Evolutionary conservation across 2,113 vertebrate genomes (phyloP).

Genomic region (Nothoprocta perdicaria): DNA sequence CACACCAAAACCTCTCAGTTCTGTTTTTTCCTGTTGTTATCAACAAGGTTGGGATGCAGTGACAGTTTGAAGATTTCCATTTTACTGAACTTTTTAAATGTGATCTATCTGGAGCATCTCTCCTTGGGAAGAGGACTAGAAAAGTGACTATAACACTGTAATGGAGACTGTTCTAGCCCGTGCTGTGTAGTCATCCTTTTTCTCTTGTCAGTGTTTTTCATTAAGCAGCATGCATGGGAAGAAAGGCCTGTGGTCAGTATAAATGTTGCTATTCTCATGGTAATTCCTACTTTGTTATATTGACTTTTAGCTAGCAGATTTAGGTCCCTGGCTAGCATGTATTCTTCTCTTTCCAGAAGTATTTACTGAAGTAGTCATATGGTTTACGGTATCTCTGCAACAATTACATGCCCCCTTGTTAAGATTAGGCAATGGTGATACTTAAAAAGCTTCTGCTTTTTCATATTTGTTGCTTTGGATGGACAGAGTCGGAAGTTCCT

Average conservation of each 20-base stretch:
- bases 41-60: not conserved
- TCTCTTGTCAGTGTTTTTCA: not conserved
- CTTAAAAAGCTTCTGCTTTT: conserved; percentile 11
- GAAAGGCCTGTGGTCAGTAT: not conserved
- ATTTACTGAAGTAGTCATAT: not conserved
- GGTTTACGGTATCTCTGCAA: not conserved
- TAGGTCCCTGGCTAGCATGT: not conserved
- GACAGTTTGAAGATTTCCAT: not conserved
- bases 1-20: not conserved
- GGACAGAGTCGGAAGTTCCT: not conserved
- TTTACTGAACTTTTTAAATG: not conserved
- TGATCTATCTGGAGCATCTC: not conserved
- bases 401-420: not conserved
- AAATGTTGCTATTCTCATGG: not conserved
- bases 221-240: not conserved
- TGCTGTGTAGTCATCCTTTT: conserved; percentile 28
- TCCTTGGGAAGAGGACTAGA: not conserved
- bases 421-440: not conserved
- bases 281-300: not conserved
- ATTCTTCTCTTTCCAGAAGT: not conserved
- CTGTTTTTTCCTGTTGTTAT: not conserved
- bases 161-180: conserved; percentile 23
- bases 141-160: not conserved
- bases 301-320: not conserved
- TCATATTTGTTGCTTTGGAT: not conserved